Percentiles rank a stretch among this genome's conserved stretches.
These are phyloP conservation scores for Ramphastos sulfuratus DNA, from an alignment of 2,113 vertebrate species.

Conservation along the genomic window DNA sequence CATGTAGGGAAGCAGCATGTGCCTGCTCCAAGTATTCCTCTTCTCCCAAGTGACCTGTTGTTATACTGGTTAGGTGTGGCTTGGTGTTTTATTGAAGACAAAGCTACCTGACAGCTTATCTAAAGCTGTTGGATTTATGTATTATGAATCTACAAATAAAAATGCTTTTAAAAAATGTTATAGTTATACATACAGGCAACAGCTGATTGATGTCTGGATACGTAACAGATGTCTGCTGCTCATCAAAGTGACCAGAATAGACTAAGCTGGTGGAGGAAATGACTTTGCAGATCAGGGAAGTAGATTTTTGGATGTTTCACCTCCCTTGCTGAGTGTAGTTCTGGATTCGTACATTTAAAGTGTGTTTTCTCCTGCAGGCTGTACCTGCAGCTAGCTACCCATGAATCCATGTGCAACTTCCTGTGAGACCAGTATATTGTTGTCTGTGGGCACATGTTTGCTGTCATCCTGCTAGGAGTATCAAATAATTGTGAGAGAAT, in stretches of 20 bases:
- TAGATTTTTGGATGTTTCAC: background rate
- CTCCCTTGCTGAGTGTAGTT: background rate
- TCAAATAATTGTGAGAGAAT: background rate
- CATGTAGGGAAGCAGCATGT: background rate
- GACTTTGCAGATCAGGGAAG: background rate
- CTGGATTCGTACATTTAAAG: background rate
- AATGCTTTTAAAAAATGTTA: no score
- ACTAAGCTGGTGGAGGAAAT: background rate
- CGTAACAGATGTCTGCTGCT: background rate
- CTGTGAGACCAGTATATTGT: accelerated
- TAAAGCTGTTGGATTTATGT: background rate
- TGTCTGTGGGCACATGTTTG: background rate
- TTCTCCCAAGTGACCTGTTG: background rate
- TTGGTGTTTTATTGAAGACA: background rate
- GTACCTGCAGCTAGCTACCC: background rate
- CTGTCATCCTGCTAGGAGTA: background rate
- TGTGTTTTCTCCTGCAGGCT: background rate
- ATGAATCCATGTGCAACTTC: background rate
- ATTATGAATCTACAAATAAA: background rate
- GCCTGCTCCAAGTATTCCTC: background rate
- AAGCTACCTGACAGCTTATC: background rate
- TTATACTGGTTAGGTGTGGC: background rate
- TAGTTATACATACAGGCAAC: background rate
- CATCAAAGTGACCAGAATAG: background rate
- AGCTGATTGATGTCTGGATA: background rate